These are phyloP conservation scores for Vireo griseus DNA, from an alignment of 2,797 vertebrate species.

Conservation along the genomic window DNA sequence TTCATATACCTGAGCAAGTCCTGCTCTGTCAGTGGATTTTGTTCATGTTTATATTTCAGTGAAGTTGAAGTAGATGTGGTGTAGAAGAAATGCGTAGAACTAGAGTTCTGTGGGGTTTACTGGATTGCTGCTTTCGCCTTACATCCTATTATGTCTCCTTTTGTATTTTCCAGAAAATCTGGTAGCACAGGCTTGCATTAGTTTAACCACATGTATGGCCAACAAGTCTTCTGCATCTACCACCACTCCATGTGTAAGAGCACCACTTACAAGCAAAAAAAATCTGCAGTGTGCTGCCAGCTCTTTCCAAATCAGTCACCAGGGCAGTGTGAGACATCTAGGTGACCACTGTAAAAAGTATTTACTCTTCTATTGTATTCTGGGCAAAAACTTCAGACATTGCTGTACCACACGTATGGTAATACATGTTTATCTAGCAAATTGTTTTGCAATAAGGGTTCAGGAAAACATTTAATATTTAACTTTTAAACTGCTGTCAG, in stretches of 20 bases:
- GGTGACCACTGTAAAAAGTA: background rate
- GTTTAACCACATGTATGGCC: background rate
- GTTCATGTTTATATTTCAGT: background rate
- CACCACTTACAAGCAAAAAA: background rate
- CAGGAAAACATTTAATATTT: background rate
- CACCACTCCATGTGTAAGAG: fast-evolving
- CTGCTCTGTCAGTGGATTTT: background rate
- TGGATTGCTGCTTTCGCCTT: background rate
- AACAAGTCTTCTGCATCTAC: background rate
- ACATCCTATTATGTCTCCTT: background rate
- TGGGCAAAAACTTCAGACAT: background rate
- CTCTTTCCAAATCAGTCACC: background rate
- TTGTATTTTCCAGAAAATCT: background rate
- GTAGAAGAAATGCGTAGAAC: background rate
- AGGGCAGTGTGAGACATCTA: background rate
- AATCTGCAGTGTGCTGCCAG: background rate
- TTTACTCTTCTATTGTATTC: background rate
- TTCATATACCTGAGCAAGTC: background rate
- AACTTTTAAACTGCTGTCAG: background rate
- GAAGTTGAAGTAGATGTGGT: background rate
- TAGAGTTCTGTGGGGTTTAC: background rate
- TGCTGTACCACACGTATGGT: background rate
- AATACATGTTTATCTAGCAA: background rate
- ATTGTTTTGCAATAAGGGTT: background rate
- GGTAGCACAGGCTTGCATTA: background rate